phyloP scores from a whole-genome alignment of 2,113 vertebrate genomes.

The Psephotus haematonotus region DNA sequence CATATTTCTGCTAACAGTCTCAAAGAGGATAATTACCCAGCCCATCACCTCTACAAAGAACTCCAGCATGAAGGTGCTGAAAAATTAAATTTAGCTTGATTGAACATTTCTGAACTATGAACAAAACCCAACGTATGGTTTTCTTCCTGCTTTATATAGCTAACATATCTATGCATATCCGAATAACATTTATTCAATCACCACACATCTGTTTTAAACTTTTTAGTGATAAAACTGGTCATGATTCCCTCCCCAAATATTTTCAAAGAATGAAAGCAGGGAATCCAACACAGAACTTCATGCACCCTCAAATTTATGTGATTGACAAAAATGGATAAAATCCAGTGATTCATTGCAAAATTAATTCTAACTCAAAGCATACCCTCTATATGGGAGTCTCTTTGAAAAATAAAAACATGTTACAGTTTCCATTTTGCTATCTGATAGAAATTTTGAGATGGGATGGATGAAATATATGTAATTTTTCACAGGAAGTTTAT shows the following conservation, averaged over 20 bases:
- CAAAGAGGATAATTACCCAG: neutral
- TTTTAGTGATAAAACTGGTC: neutral
- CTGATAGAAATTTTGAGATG: neutral
- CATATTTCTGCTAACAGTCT: neutral
- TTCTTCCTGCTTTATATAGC: neutral
- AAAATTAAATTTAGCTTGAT: neutral
- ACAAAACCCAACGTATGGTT: neutral
- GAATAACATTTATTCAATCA: neutral
- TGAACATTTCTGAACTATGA: neutral
- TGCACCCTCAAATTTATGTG: neutral
- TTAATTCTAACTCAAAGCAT: neutral
- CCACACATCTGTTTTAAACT: neutral
- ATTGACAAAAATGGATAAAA: neutral
- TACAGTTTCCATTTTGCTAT: neutral
- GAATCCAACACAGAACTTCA: neutral
- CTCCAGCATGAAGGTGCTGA: neutral
- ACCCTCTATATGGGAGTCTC: fast-evolving
- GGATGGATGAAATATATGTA: neutral
- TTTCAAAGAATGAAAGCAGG: neutral
- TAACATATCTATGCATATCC: neutral
- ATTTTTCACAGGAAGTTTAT: neutral
- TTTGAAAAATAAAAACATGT: neutral
- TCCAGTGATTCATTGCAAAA: neutral
- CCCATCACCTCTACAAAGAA: neutral
- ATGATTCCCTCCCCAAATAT: neutral